phyloP scores from a whole-genome alignment of 2,797 vertebrate genomes.

The Hoplostethus atlanticus region DNA sequence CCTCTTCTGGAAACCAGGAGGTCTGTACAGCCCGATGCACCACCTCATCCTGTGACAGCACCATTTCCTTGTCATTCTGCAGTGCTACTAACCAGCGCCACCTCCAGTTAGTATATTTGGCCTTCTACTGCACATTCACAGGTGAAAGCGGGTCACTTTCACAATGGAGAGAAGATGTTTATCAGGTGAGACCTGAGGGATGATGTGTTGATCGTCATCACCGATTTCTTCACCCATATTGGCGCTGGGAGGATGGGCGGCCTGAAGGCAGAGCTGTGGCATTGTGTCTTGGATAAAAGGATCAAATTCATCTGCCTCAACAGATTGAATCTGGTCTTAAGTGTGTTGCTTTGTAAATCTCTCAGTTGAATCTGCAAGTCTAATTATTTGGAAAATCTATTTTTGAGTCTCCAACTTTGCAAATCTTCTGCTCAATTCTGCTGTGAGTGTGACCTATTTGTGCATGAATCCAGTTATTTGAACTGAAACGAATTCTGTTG shows the following conservation, averaged over 20 bases:
- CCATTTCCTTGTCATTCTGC: too few relatives aligned
- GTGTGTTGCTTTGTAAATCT: conserved; percentile 32
- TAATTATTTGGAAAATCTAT: conserved; percentile 40
- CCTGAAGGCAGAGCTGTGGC: conserved; percentile 25
- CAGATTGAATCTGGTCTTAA: conserved; percentile 48
- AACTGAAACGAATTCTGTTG: background rate
- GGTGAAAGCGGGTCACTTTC: too few relatives aligned
- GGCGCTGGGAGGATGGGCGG: background rate
- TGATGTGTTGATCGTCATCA: conserved; percentile 6
- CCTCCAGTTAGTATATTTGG: too few relatives aligned
- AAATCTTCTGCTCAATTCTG: background rate
- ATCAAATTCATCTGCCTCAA: conserved; percentile 48
- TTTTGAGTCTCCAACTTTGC: conserved; percentile 12
- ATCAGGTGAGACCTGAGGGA: conserved; percentile 13
- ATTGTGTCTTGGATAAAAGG: conserved; percentile 59
- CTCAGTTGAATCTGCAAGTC: conserved; percentile 22
- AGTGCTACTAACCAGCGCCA: too few relatives aligned
- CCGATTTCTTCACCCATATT: conserved; percentile 15
- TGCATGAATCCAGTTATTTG: background rate
- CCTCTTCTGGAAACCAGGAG: too few relatives aligned
- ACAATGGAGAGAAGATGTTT: background rate
- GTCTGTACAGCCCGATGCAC: too few relatives aligned
- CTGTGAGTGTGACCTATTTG: conserved; percentile 1
- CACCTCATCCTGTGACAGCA: too few relatives aligned
- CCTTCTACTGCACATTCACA: too few relatives aligned